Percentiles rank a stretch among this genome's conserved stretches.
These are phyloP conservation scores for Oncopodura yosiiana DNA, from an alignment of 1,140 invertebrate genomes.

Conservation along the genomic window DNA sequence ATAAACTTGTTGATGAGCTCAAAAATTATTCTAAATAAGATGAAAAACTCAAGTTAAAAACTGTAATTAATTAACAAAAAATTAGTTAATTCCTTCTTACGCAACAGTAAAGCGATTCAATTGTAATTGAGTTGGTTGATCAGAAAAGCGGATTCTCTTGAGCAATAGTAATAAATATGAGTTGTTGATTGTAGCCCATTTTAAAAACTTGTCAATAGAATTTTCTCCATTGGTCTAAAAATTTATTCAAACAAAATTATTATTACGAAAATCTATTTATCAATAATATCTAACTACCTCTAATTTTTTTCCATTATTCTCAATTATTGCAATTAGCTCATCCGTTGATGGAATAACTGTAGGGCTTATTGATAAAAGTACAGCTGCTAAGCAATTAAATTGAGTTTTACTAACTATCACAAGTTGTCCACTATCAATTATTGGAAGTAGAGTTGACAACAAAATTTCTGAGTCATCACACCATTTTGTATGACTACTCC, in stretches of 20 bases:
- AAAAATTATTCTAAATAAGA: too few relatives aligned
- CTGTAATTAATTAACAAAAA: background rate
- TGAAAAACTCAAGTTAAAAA: background rate
- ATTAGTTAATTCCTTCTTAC: too few relatives aligned
- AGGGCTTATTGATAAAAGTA: slow-evolving; percentile 14
- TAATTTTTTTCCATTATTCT: too few relatives aligned
- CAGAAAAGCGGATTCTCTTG: background rate
- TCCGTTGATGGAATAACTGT: slow-evolving; percentile 11
- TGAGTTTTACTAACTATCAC: background rate
- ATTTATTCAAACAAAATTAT: too few relatives aligned
- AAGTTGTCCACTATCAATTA: slow-evolving; percentile 10
- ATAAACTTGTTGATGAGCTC: slow-evolving; percentile 5
- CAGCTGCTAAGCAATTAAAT: slow-evolving; percentile 13
- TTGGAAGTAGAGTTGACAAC: background rate
- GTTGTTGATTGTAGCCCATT: background rate
- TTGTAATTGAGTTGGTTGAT: too few relatives aligned
- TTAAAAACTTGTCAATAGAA: background rate
- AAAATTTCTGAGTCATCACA: slow-evolving; percentile 20
- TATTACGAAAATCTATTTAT: too few relatives aligned
- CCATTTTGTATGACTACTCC: slow-evolving; percentile 26
- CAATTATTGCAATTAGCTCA: background rate
- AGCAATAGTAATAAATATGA: slow-evolving; percentile 1
- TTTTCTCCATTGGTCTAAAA: too few relatives aligned
- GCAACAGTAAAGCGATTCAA: too few relatives aligned
- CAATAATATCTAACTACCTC: too few relatives aligned